Evolutionary conservation across 2,113 vertebrate species (phyloP), one percentile per base, ranked within the genome.

Genomic region (Brevimyrus niger): DNA sequence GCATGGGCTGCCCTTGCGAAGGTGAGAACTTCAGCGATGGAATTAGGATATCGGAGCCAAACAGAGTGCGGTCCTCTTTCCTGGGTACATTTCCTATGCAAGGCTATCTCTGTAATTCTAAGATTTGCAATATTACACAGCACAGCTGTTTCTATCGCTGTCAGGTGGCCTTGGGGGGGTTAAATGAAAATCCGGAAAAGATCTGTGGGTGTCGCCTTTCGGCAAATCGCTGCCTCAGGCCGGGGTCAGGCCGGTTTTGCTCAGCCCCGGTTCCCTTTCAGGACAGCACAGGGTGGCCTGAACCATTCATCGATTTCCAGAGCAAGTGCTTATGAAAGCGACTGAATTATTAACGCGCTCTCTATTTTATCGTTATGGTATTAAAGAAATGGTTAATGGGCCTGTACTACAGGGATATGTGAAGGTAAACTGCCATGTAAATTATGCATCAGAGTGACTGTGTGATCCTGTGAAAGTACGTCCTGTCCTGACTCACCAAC

Each of bases 401-500:
- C 87, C 91, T 91, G 61, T 55, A 87, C 88, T 76, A 86, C 84
- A 91, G 92, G 91, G 91, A 92, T 88, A 46, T 47, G 10, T 90
- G 87, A 65, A 87, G 92, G 94, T 90, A 94, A 93, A 92, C 92
- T 92, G 91, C 61, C 53, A 90, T 93, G 92, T 96, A 92, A 95
- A 94, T 95, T 93, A 95, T 94, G 92, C 61, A 94, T 95, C 90
- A 93, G 95, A 91, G 83, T 91, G 85, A 42, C 88, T 90, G 35
- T 90, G 35, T 31, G 76, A 90, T 91, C 92, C 82, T 92, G 91
- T 89, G 93, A 93, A 91, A 91, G 61, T 69, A 69, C 27, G 11
- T 80, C 35, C 73, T 80, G 35, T 80, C 31, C 73, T 38, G 35
- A 80, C 31, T 42, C 73, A 80, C 5, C 73, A n/a, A 38, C 73